Conservation (phyloP, 2,113 vertebrate genomes). For the Clarias macrocephalus region DNA sequence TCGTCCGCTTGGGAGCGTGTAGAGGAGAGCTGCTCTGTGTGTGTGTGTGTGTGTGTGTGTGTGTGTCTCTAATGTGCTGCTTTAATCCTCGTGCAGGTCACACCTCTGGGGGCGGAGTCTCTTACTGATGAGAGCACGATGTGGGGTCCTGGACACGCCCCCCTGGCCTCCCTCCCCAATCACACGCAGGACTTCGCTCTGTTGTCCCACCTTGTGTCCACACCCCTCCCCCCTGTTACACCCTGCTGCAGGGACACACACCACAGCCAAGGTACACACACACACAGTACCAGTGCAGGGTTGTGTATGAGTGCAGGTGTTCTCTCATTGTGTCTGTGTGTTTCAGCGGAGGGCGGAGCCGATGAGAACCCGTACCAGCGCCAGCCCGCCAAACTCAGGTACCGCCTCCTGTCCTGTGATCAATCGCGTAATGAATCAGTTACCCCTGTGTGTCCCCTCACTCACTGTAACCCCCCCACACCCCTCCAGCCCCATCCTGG, state of each 20-base stretch:
- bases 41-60: background rate
- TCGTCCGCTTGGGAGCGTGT: background rate
- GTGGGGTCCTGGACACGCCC: slow-evolving; percentile 76
- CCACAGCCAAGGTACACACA: slow-evolving; percentile 70
- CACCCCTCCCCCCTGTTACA: slow-evolving; percentile 73
- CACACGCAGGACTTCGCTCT: slow-evolving; percentile 81
- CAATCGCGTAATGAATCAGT: too few species aligned
- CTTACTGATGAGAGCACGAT: slow-evolving; percentile 77
- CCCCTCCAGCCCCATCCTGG: slow-evolving; percentile 71
- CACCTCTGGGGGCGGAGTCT: slow-evolving; percentile 61
- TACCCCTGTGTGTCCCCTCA: too few species aligned
- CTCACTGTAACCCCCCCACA: background rate
- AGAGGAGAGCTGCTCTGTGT: background rate
- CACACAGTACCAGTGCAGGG: background rate
- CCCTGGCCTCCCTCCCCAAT: slow-evolving; percentile 80
- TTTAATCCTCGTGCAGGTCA: slow-evolving; percentile 67
- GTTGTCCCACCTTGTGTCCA: slow-evolving; percentile 80
- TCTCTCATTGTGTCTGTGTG: background rate
- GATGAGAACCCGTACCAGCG: slow-evolving; percentile 64
- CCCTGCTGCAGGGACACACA: slow-evolving; percentile 29
- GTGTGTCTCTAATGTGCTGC: background rate
- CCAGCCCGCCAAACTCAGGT: slow-evolving; percentile 81
- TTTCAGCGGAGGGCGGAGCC: slow-evolving; percentile 63
- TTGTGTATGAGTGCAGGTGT: too few species aligned
- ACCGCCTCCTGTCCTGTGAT: slow-evolving; percentile 18